Percentiles rank a stretch among this genome's conserved stretches.
These are phyloP conservation scores for Hyphantria cunea DNA, from an alignment of 1,140 invertebrate species.

Conservation along the genomic window DNA sequence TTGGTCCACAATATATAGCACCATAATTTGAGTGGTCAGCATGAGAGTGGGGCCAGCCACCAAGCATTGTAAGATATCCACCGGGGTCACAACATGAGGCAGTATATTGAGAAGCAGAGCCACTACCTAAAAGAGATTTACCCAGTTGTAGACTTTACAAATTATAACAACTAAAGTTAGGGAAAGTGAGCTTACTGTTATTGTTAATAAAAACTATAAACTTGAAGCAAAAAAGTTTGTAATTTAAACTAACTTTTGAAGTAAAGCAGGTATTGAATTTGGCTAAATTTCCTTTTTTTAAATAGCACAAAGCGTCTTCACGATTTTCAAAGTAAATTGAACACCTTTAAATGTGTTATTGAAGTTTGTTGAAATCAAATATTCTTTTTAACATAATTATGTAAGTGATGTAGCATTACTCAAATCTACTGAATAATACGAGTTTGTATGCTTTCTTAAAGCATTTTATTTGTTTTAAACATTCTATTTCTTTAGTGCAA, in stretches of 20 bases:
- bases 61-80: conserved; percentile 58
- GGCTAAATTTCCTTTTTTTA: too few relatives aligned
- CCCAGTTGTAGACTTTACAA: conserved; percentile 25
- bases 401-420: too few relatives aligned
- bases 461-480: conserved; percentile 35
- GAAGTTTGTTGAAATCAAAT: too few relatives aligned
- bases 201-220: too few relatives aligned
- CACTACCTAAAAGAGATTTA: conserved; percentile 69
- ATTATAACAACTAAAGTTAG: neutral
- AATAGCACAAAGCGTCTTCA: too few relatives aligned
- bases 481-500: conserved; percentile 34
- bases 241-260: too few relatives aligned
- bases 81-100: conserved; percentile 64
- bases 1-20: conserved; percentile 70
- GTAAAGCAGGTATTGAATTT: too few relatives aligned
- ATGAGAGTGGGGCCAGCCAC: conserved; percentile 65
- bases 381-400: too few relatives aligned
- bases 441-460: conserved; percentile 35
- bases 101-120: conserved; percentile 71
- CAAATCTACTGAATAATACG: conserved; percentile 44
- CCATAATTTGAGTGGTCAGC: conserved; percentile 59
- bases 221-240: too few relatives aligned
- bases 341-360: too few relatives aligned
- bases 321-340: too few relatives aligned
- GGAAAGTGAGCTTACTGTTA: too few relatives aligned